These are phyloP conservation scores for Pachypanchax playfairii DNA, from an alignment of 2,113 vertebrate species.

Conservation along the genomic window DNA sequence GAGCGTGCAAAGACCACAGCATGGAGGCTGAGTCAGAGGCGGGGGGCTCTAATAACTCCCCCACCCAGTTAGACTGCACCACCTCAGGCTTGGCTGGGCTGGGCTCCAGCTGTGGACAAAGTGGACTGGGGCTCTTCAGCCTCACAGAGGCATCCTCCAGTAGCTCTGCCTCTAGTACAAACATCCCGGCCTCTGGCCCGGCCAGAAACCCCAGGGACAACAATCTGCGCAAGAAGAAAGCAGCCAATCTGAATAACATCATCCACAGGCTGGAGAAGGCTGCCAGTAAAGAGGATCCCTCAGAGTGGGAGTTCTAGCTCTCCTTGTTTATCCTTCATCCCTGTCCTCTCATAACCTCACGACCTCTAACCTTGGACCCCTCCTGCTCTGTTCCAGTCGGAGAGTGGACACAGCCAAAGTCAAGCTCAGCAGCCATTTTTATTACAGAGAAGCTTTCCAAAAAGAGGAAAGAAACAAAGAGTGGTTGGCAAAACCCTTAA, in stretches of 20 bases:
- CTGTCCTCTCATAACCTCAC: slow-evolving; percentile 77
- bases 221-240: slow-evolving; percentile 95
- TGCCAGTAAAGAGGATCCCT: slow-evolving; percentile 93
- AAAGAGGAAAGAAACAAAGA: slow-evolving; percentile 73
- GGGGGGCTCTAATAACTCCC: slow-evolving; percentile 83
- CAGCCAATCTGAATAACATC: slow-evolving; percentile 98
- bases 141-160: slow-evolving; percentile 86
- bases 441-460: slow-evolving; percentile 72
- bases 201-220: slow-evolving; percentile 92
- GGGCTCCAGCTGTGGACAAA: slow-evolving; percentile 84
- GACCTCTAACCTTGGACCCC: slow-evolving; percentile 75
- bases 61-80: slow-evolving; percentile 79
- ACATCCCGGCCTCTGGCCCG: slow-evolving; percentile 79
- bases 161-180: slow-evolving; percentile 77
- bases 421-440: slow-evolving; percentile 82
- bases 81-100: slow-evolving; percentile 87
- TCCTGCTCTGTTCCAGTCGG: slow-evolving; percentile 74
- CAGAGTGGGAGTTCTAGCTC: slow-evolving; percentile 95
- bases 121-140: slow-evolving; percentile 87
- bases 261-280: slow-evolving; percentile 98
- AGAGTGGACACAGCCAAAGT: slow-evolving; percentile 80
- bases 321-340: slow-evolving; percentile 54
- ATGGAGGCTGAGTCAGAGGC: slow-evolving; percentile 82
- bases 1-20: slow-evolving; percentile 79
- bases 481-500: slow-evolving; percentile 73